Percentiles rank a stretch among this genome's conserved stretches.
Conservation (phyloP, 1,140 invertebrate genomes). For the Helicoverpa armigera region DNA sequence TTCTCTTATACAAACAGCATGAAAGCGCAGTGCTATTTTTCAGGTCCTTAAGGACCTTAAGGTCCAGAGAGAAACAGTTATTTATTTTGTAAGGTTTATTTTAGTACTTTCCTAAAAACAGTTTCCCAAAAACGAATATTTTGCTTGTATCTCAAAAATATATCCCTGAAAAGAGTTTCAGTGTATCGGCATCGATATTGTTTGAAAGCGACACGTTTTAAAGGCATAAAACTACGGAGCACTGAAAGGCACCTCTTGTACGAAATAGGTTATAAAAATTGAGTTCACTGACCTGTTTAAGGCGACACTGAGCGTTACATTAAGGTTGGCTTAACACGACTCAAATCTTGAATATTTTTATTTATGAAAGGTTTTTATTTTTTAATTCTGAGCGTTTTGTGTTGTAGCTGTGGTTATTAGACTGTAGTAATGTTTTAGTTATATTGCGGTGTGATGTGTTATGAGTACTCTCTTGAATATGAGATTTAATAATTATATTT, state of each 20-base stretch:
- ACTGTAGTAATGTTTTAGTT: background rate
- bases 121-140: too few species aligned
- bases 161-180: background rate
- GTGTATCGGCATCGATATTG: conserved; percentile 10
- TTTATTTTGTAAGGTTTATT: too few species aligned
- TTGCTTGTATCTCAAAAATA: too few species aligned
- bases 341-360: conserved; percentile 16
- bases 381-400: background rate
- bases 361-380: conserved; percentile 11
- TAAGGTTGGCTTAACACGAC: conserved; percentile 29
- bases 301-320: conserved; percentile 32
- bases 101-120: too few species aligned
- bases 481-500: too few species aligned
- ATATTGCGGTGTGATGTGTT: background rate
- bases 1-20: too few species aligned
- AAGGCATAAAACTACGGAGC: conserved; percentile 3
- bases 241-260: conserved; percentile 36
- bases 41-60: too few species aligned
- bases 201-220: conserved; percentile 2
- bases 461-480: too few species aligned
- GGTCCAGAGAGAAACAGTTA: too few species aligned
- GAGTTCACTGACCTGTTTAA: conserved; percentile 41
- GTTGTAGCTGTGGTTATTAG: background rate
- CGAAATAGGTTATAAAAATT: conserved; percentile 38
- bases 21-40: too few species aligned